These are phyloP conservation scores for Poeciliopsis infans DNA, from an alignment of 2,797 vertebrate species.

Conservation along the genomic window DNA sequence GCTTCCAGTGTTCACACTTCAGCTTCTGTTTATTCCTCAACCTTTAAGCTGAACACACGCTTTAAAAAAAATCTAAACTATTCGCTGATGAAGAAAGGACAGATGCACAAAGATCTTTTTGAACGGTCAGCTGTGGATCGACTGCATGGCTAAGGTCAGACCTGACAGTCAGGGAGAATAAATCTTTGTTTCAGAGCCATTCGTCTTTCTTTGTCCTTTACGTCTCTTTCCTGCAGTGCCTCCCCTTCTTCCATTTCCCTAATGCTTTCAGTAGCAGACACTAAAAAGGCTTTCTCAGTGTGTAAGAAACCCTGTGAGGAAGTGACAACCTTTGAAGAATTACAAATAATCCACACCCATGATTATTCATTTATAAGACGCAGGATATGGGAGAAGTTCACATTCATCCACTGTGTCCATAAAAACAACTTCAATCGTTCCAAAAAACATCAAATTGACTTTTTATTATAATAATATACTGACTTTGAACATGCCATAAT, in stretches of 20 bases:
- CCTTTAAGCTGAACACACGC: background rate
- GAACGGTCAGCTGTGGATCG: background rate
- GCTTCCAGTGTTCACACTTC: background rate
- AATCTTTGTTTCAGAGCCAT: slow-evolving; percentile 4
- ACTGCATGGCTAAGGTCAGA: slow-evolving; percentile 23
- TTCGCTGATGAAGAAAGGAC: background rate
- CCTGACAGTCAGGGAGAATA: slow-evolving; percentile 12
- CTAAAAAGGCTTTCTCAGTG: slow-evolving; percentile 19
- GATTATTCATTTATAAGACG: background rate
- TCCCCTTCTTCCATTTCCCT: slow-evolving; percentile 19
- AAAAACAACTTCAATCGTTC: background rate
- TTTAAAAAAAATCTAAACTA: background rate
- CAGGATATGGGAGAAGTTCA: background rate
- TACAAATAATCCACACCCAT: background rate
- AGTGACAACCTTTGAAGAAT: background rate
- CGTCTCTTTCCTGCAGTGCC: background rate
- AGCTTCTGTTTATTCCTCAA: background rate
- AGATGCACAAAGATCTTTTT: slow-evolving; percentile 7
- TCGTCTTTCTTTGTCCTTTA: slow-evolving; percentile 16
- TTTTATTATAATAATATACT: too few species aligned
- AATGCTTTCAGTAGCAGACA: slow-evolving; percentile 29
- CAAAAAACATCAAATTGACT: background rate
- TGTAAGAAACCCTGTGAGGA: background rate
- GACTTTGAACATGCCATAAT: too few species aligned
- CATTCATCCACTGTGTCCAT: background rate